Conservation (phyloP, 2,797 vertebrate genomes). For the Hemitrygon akajei region DNA sequence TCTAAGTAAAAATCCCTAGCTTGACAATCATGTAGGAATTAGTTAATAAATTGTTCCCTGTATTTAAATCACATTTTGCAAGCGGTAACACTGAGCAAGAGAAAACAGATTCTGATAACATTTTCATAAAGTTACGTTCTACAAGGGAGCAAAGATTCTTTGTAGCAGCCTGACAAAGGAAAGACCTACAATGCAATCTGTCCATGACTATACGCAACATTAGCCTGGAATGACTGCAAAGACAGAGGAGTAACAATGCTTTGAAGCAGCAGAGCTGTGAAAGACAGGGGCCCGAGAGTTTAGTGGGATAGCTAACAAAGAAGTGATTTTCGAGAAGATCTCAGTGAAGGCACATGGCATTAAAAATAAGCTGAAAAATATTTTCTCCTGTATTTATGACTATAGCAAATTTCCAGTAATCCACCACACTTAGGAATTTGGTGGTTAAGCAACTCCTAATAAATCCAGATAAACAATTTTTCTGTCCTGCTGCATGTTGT, state of each 20-base stretch:
- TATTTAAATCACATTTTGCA: not conserved
- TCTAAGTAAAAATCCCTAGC: not conserved
- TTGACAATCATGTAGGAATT: not conserved
- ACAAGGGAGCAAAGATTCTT: not conserved
- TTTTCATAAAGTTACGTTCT: not conserved
- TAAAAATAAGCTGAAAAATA: not conserved
- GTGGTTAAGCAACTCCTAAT: no score
- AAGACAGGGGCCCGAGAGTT: not conserved
- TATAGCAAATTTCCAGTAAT: no score
- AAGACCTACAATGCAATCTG: not conserved
- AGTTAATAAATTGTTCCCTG: not conserved
- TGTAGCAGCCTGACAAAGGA: not conserved
- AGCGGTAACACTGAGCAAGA: not conserved
- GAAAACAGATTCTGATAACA: not conserved
- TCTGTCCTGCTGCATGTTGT: no score
- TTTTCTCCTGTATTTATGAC: not conserved
- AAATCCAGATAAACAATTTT: no score
- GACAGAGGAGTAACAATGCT: not conserved
- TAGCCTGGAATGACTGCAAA: conserved; percentile 1
- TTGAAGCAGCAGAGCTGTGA: not conserved
- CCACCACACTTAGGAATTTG: no score
- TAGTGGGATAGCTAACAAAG: not conserved
- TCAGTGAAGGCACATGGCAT: not conserved
- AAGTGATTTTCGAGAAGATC: not conserved
- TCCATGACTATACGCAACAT: not conserved